Conservation (phyloP, 1,140 invertebrate genomes). For the Aphelinus atriplicis region DNA sequence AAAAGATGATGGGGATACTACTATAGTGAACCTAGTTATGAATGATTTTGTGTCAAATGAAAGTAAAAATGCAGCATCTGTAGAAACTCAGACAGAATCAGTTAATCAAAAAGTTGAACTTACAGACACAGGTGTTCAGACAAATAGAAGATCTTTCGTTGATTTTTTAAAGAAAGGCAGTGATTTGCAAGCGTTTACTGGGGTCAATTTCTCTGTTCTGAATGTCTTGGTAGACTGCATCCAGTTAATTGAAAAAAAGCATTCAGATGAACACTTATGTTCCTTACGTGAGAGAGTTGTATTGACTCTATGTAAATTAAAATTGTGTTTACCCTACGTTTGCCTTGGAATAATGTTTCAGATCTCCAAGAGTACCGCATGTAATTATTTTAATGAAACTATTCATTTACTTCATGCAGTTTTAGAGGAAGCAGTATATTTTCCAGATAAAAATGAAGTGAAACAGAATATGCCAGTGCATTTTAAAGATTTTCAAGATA, state of each 20-base stretch:
- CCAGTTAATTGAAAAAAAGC: too few relatives aligned
- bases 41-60: neutral
- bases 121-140: neutral
- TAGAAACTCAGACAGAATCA: neutral
- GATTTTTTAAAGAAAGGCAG: neutral
- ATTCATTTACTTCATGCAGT: constrained; percentile 28
- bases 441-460: constrained; percentile 39
- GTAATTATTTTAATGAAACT: constrained; percentile 31
- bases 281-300: neutral
- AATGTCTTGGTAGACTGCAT: neutral
- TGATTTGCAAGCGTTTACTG: neutral
- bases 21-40: neutral
- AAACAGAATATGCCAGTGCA: constrained; percentile 37
- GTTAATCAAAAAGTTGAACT: neutral
- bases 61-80: neutral
- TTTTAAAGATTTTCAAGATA: constrained; percentile 41
- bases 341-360: constrained; percentile 6
- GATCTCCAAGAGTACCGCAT: neutral
- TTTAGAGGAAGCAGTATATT: constrained; percentile 41
- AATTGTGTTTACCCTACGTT: neutral
- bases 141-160: neutral
- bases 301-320: neutral
- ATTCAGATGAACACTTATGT: too few relatives aligned
- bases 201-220: neutral
- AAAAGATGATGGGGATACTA: neutral